These are phyloP conservation scores for Nasonia vitripennis DNA, from an alignment of 1,140 invertebrate genomes.

Conservation along the genomic window DNA sequence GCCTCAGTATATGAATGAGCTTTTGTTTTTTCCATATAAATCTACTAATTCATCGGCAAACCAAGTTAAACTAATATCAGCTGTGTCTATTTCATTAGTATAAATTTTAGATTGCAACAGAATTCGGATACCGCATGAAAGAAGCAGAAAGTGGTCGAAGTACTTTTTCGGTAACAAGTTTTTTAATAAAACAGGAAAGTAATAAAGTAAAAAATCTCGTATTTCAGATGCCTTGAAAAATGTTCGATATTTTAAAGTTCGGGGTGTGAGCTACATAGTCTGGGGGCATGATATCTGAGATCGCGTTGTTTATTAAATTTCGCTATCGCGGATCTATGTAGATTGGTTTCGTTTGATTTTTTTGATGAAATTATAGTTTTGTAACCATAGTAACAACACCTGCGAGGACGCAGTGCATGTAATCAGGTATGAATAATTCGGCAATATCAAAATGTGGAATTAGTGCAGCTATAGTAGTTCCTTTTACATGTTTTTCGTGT, in stretches of 20 bases:
- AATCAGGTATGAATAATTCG: not conserved
- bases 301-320: not conserved
- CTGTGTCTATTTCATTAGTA: conserved; percentile 17
- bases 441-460: conserved; percentile 22
- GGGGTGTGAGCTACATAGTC: conserved; percentile 33
- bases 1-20: conserved; percentile 42
- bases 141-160: conserved; percentile 46
- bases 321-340: not conserved
- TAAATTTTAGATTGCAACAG: conserved; percentile 47
- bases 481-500: conserved; percentile 27
- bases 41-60: conserved; percentile 30
- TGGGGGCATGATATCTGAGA: conserved; percentile 36
- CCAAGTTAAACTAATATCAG: conserved; percentile 29
- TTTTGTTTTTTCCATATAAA: conserved; percentile 43
- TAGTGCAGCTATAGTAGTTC: not conserved
- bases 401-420: conserved; percentile 13
- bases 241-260: conserved; percentile 24
- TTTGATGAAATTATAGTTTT: conserved; percentile 27
- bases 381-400: conserved; percentile 16
- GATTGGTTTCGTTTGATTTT: not conserved
- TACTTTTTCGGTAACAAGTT: conserved; percentile 28
- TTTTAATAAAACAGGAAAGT: conserved; percentile 41
- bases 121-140: conserved; percentile 26
- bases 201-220: conserved; percentile 31
- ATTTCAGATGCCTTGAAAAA: conserved; percentile 46